phyloP scores from a whole-genome alignment of 2,888 invertebrate genomes.

The Calliscelio sp. region DNA sequence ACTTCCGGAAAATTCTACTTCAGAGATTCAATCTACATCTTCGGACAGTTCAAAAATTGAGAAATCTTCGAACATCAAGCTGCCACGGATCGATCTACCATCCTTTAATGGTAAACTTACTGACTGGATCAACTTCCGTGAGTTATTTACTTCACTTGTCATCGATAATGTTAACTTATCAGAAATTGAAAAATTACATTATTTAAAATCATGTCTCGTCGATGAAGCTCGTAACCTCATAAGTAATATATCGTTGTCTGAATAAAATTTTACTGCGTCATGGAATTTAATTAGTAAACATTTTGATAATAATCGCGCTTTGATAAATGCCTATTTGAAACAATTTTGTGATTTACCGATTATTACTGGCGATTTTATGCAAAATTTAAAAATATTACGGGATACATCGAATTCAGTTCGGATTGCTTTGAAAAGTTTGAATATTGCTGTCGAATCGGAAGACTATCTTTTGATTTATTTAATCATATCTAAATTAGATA shows the following conservation, averaged over 20 bases:
- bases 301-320: slow-evolving; percentile 15
- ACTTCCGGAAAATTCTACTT: too few relatives aligned
- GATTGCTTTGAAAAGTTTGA: slow-evolving; percentile 9
- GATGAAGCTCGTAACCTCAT: slow-evolving; percentile 10
- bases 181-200: slow-evolving; percentile 20
- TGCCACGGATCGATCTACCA: neutral
- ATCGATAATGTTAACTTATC: slow-evolving; percentile 9
- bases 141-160: slow-evolving; percentile 28
- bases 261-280: neutral
- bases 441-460: neutral
- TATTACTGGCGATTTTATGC: slow-evolving; percentile 5
- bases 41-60: too few relatives aligned
- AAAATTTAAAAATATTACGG: slow-evolving; percentile 18
- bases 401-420: slow-evolving; percentile 15
- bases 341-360: neutral
- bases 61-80: too few relatives aligned
- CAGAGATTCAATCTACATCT: too few relatives aligned
- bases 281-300: slow-evolving; percentile 11
- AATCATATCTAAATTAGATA: slow-evolving; percentile 30
- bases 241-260: slow-evolving; percentile 5
- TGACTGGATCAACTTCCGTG: slow-evolving; percentile 30
- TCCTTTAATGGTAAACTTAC: slow-evolving; percentile 18
- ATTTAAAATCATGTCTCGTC: slow-evolving; percentile 16
- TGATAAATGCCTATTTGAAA: slow-evolving; percentile 26
- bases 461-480: slow-evolving; percentile 37